Conservation (phyloP, 2,888 invertebrate species). For the Latheticus oryzae region DNA sequence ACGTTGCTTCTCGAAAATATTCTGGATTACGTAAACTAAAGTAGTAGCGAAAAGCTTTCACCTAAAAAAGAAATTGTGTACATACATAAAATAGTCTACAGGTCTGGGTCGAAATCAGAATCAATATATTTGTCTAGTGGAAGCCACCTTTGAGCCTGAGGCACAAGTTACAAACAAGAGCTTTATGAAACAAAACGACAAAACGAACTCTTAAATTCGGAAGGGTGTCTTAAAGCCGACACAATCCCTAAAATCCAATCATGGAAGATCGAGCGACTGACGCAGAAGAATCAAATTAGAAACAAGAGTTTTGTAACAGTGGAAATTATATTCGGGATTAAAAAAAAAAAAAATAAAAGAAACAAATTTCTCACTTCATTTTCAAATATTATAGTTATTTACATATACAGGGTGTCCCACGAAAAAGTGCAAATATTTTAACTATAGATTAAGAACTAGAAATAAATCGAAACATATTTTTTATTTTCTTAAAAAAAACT, state of each 20-base stretch:
- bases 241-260: slow-evolving; percentile 22
- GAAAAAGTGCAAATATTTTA: neutral
- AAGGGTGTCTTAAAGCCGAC: slow-evolving; percentile 19
- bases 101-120: slow-evolving; percentile 36
- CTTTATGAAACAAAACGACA: slow-evolving; percentile 42
- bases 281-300: slow-evolving; percentile 1
- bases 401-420: neutral
- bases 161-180: slow-evolving; percentile 31
- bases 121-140: slow-evolving; percentile 44
- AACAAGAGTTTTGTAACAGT: neutral
- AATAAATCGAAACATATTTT: no score
- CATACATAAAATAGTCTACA: slow-evolving; percentile 9
- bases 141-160: slow-evolving; percentile 33
- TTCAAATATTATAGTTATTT: no score
- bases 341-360: neutral
- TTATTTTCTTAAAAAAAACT: no score
- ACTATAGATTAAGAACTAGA: neutral
- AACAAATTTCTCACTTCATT: no score
- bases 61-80: slow-evolving; percentile 1
- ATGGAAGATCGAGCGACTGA: slow-evolving; percentile 18
- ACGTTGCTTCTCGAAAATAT: slow-evolving; percentile 1
- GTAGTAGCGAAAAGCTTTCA: neutral
- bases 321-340: neutral
- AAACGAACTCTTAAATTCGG: slow-evolving; percentile 44
- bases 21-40: neutral